phyloP scores from a whole-genome alignment of 2,797 vertebrate genomes.

The Hafferia zeledoni region DNA sequence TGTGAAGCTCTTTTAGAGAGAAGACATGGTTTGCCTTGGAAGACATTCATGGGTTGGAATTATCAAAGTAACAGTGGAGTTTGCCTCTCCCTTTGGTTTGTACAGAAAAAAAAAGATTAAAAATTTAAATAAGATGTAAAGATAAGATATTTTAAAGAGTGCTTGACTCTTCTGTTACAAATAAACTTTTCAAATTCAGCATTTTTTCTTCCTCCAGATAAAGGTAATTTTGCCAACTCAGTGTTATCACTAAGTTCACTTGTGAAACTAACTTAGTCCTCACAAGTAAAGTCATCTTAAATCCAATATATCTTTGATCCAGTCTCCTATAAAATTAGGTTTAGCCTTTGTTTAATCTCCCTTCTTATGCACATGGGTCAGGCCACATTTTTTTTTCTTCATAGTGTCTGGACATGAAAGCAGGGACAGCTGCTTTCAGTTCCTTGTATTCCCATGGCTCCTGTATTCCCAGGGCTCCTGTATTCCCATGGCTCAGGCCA shows the following conservation, averaged over 20 bases:
- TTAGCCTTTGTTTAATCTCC: neutral
- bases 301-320: neutral
- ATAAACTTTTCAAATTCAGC: neutral
- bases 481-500: neutral
- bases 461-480: neutral
- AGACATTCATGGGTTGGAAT: neutral
- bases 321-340: neutral
- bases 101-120: neutral
- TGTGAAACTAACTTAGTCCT: neutral
- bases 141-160: neutral
- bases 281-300: neutral
- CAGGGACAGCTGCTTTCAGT: neutral
- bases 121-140: neutral
- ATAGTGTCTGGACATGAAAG: neutral
- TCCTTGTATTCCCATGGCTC: neutral
- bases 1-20: neutral
- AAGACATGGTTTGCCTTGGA: neutral
- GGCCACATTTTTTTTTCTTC: neutral
- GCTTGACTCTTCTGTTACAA: neutral
- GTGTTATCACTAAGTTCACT: neutral
- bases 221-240: neutral
- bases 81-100: neutral
- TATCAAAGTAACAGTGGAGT: neutral
- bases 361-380: neutral
- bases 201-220: neutral